Conservation (phyloP, 2,797 vertebrate genomes). For the Bufotes viridis region DNA sequence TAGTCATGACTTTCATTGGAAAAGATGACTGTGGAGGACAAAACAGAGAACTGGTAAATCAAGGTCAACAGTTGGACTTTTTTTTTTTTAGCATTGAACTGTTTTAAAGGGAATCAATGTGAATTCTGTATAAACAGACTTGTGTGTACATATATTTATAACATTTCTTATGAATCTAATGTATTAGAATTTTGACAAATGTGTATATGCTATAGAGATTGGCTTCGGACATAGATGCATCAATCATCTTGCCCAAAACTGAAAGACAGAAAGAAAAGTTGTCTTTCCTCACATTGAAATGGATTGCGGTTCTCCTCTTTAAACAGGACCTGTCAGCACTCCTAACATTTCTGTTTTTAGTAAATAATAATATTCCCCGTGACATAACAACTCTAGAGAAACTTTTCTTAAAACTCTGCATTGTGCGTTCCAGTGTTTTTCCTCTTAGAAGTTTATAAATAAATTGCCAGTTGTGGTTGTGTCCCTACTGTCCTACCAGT, state of each 20-base stretch:
- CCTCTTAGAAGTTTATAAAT: too few species aligned
- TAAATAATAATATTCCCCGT: too few species aligned
- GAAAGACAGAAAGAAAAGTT: too few species aligned
- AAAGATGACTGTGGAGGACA: background rate
- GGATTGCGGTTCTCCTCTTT: background rate
- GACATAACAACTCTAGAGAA: too few species aligned
- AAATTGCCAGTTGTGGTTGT: too few species aligned
- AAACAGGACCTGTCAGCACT: background rate
- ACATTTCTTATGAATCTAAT: background rate
- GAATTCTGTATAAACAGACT: conserved; percentile 13
- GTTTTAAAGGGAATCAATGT: conserved; percentile 5
- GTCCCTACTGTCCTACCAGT: too few species aligned
- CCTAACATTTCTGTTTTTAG: too few species aligned
- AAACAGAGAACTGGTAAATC: background rate
- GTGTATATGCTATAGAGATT: conserved; percentile 1
- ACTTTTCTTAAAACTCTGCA: too few species aligned
- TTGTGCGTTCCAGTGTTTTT: too few species aligned
- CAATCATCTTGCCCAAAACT: background rate
- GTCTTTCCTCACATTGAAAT: background rate
- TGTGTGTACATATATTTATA: conserved; percentile 60
- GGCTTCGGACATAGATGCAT: background rate
- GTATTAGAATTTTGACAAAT: background rate
- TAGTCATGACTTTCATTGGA: background rate
- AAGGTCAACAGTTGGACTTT: background rate
- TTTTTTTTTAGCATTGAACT: background rate